Percentiles rank a stretch among this genome's conserved stretches.
Conservation (phyloP, 92 coral and sea anemone species). For the Zoanthus sansibaricus region DNA sequence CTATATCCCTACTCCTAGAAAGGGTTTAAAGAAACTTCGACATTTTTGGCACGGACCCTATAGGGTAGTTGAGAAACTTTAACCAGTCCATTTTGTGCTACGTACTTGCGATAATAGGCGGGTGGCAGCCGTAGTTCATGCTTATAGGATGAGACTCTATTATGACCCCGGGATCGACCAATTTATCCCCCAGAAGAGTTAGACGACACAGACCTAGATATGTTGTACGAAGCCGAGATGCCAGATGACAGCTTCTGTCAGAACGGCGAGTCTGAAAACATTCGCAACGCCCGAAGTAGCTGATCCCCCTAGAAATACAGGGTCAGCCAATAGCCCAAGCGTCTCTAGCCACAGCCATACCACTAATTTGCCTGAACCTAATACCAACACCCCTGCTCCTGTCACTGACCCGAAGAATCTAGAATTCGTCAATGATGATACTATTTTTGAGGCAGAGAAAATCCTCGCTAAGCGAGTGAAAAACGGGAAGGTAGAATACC, state of each 20-base stretch:
- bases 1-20: slow-evolving; percentile 40
- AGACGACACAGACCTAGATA: too few species aligned
- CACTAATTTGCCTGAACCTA: too few species aligned
- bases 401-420: too few species aligned
- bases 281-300: not conserved
- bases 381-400: too few species aligned
- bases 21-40: slow-evolving; percentile 55
- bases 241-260: slow-evolving; percentile 32
- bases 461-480: not conserved
- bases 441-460: not conserved
- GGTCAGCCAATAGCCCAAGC: too few species aligned
- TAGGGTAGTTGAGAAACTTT: too few species aligned
- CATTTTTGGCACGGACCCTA: slow-evolving; percentile 56
- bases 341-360: too few species aligned
- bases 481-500: slow-evolving; percentile 24
- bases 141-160: slow-evolving; percentile 58
- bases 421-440: not conserved
- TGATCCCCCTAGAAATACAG: too few species aligned
- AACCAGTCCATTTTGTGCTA: too few species aligned
- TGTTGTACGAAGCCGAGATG: too few species aligned
- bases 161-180: slow-evolving; percentile 62
- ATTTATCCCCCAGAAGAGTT: slow-evolving; percentile 37
- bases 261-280: too few species aligned
- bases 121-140: slow-evolving; percentile 15
- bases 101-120: too few species aligned